These are phyloP conservation scores for Reticulitermes lucifugus DNA, from an alignment of 2,888 invertebrate species.

Conservation along the genomic window DNA sequence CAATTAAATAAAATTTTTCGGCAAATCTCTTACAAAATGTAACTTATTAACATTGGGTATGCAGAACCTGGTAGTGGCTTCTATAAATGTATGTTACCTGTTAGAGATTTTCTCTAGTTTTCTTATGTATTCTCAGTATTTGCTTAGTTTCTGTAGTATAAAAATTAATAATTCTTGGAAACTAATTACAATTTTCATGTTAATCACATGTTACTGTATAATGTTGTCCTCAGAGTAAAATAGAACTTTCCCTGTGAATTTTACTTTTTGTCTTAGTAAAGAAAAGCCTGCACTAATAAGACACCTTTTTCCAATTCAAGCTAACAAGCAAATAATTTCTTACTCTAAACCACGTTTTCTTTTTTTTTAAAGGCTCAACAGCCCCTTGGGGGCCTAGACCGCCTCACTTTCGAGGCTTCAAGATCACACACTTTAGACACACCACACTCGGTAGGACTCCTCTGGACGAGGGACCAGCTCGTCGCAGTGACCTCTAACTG, in stretches of 20 bases:
- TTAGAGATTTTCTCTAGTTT: neutral
- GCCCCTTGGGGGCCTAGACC: no score
- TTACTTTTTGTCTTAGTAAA: neutral
- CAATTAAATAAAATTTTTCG: neutral
- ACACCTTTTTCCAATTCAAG: neutral
- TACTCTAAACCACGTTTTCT: no score
- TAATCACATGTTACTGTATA: slow-evolving; percentile 1
- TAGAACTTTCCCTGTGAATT: slow-evolving; percentile 15
- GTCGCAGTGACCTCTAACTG: no score
- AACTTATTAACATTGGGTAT: neutral
- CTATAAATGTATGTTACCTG: neutral
- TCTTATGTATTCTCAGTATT: neutral
- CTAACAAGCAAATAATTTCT: no score
- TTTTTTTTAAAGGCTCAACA: no score
- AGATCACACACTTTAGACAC: no score
- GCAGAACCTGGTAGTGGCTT: neutral
- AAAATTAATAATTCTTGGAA: neutral
- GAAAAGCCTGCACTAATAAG: neutral
- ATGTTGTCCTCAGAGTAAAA: neutral
- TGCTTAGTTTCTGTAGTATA: neutral
- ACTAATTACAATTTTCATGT: neutral
- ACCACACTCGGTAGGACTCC: no score
- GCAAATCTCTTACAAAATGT: neutral
- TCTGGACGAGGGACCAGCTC: no score
- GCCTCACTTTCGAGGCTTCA: no score